Conservation (phyloP, 2,113 vertebrate species). For the Lepidothrix coronata region DNA sequence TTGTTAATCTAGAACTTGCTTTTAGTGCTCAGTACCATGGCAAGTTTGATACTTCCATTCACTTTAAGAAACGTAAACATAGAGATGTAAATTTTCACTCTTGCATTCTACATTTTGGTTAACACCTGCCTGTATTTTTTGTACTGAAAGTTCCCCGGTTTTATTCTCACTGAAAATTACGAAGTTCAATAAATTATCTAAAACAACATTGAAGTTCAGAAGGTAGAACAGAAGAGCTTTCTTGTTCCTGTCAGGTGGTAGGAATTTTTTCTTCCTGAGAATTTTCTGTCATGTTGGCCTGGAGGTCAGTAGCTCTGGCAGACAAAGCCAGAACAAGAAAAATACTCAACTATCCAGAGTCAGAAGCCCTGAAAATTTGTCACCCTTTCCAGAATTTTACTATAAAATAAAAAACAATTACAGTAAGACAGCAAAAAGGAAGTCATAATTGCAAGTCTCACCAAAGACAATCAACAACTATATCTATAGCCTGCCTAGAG, state of each 20-base stretch:
- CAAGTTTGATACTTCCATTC: neutral
- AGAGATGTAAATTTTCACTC: neutral
- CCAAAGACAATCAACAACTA: neutral
- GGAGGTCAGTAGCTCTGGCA: neutral
- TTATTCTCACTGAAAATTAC: neutral
- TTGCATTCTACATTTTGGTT: neutral
- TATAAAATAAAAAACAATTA: neutral
- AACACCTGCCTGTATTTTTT: neutral
- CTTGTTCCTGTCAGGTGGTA: neutral
- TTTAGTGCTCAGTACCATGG: neutral
- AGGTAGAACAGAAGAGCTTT: neutral
- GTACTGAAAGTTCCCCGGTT: neutral
- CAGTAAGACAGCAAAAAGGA: neutral
- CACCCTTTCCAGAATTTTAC: neutral
- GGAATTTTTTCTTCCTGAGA: neutral
- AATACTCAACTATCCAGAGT: neutral
- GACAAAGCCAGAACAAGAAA: neutral
- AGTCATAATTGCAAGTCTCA: neutral
- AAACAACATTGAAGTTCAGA: neutral
- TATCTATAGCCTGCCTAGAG: neutral
- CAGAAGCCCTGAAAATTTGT: neutral
- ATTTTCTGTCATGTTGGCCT: rapidly evolving
- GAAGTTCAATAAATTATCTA: neutral
- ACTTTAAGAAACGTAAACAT: neutral
- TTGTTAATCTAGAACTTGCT: neutral